Evolutionary conservation across 2,113 vertebrate species (phyloP).

Genomic region (Neomonachus schauinslandi): DNA sequence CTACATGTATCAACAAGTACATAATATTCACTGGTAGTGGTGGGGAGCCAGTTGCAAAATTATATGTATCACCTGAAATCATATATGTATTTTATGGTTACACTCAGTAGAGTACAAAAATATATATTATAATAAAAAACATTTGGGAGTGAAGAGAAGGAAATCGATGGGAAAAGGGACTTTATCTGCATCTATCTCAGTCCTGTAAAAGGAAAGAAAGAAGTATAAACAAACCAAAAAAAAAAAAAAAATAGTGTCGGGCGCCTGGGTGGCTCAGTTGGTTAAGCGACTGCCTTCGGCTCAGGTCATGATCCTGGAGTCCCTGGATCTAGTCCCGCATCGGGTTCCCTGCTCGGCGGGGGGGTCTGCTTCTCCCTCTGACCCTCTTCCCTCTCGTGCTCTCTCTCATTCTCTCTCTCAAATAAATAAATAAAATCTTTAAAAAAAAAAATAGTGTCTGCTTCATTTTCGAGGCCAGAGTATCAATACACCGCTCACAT

Average conservation of each 20-base stretch:
- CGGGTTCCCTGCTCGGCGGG: too few species aligned
- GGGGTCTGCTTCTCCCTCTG: too few species aligned
- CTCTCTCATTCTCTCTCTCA: too few species aligned
- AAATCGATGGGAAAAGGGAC: neutral
- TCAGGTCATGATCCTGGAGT: too few species aligned
- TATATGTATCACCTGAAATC: neutral
- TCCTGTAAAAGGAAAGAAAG: neutral
- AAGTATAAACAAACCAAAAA: neutral
- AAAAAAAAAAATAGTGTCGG: neutral
- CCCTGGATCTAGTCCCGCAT: too few species aligned
- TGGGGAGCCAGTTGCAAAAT: neutral
- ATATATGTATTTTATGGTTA: neutral
- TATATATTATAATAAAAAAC: neutral
- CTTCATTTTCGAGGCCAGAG: neutral
- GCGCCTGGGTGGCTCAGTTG: too few species aligned
- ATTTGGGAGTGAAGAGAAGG: neutral
- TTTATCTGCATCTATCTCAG: neutral
- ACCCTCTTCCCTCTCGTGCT: too few species aligned
- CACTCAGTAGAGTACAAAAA: neutral
- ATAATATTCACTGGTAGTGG: neutral
- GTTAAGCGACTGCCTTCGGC: too few species aligned
- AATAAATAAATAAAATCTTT: too few species aligned
- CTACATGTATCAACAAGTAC: neutral
- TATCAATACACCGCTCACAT: neutral
- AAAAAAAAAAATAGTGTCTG: neutral